These are phyloP conservation scores for Desmodus rotundus DNA, from an alignment of 2,113 vertebrate species.

Conservation along the genomic window DNA sequence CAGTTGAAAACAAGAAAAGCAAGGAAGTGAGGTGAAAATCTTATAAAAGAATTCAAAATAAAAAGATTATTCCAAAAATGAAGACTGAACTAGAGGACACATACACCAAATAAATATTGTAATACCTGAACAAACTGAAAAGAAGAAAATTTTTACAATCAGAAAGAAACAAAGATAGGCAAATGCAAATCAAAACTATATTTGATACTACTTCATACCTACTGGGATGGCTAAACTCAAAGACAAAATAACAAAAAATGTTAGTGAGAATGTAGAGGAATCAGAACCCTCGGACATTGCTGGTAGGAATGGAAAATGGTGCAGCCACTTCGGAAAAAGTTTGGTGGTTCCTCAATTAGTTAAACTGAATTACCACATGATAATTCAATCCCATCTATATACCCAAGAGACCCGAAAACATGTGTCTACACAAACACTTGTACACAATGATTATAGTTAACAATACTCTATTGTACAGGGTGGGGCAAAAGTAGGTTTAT, in stretches of 20 bases:
- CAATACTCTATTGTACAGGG: neutral
- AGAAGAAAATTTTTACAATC: neutral
- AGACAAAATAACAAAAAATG: neutral
- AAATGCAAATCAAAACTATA: neutral
- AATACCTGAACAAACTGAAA: neutral
- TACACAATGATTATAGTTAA: neutral
- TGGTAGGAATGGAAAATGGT: neutral
- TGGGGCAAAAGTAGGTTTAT: neutral
- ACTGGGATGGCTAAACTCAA: neutral
- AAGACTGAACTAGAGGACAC: neutral
- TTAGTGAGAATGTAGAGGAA: neutral
- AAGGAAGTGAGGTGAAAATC: neutral
- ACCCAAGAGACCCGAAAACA: neutral
- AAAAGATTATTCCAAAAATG: neutral
- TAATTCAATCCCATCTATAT: neutral
- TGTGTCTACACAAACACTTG: neutral
- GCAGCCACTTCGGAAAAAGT: neutral
- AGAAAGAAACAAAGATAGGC: neutral
- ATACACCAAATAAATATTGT: neutral
- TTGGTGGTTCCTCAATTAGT: neutral
- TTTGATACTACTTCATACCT: neutral
- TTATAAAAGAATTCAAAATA: neutral
- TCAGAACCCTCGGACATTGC: rapidly evolving
- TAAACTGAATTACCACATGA: neutral
- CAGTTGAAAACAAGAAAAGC: neutral